A percentile compares a stretch with the other conserved stretches of the same genome.
These are phyloP conservation scores for Conus ventricosus DNA, from an alignment of 1,140 invertebrate genomes.

Conservation along the genomic window DNA sequence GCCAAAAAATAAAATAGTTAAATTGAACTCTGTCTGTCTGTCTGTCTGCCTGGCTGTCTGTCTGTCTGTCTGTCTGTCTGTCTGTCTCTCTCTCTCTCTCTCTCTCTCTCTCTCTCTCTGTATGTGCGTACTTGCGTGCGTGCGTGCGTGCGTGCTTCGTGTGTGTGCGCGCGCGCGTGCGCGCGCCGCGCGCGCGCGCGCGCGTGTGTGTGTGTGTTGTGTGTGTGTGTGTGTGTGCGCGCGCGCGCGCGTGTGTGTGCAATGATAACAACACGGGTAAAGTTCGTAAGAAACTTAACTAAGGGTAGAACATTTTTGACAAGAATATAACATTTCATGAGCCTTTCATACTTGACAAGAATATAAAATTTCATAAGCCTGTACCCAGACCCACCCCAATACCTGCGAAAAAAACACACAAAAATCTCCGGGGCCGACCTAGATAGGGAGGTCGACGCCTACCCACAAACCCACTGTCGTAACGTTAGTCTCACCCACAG, in stretches of 20 bases:
- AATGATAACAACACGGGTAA: background rate
- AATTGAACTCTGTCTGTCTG: background rate
- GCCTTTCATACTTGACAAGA: too few species aligned
- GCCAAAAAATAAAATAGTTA: too few species aligned
- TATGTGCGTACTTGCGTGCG: constrained; percentile 51
- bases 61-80: background rate
- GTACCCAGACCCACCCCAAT: too few species aligned
- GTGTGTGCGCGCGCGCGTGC: background rate
- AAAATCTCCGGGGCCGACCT: too few species aligned
- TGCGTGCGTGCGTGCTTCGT: constrained; percentile 49
- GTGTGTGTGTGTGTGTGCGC: background rate
- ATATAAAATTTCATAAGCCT: too few species aligned
- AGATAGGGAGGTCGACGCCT: too few species aligned
- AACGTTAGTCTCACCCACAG: too few species aligned
- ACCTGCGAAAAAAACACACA: too few species aligned
- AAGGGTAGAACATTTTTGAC: too few species aligned
- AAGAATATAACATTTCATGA: too few species aligned
- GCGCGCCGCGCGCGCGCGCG: background rate
- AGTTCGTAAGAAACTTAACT: background rate
- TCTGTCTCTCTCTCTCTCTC: background rate
- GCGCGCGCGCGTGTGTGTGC: background rate
- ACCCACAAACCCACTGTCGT: too few species aligned
- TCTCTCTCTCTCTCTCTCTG: background rate
- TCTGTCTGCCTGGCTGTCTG: background rate
- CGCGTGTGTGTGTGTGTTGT: background rate